Evolutionary conservation across 2,888 invertebrate species (phyloP), one percentile per base, ranked within the genome.

Genomic region (Drosophila histrio): DNA sequence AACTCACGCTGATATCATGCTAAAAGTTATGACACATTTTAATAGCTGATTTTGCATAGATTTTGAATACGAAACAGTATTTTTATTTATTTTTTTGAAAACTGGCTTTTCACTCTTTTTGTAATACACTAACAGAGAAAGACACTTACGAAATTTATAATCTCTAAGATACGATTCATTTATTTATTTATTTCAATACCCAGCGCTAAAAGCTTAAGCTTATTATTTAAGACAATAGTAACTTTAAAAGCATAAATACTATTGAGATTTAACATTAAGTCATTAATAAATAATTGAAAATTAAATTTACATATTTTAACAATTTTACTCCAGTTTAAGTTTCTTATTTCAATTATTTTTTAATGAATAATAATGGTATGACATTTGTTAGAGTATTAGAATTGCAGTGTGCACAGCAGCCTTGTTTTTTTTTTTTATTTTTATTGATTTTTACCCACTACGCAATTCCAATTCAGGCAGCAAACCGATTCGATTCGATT

Each of bases 381-480:
- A n/a, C n/a, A n/a, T n/a, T n/a, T n/a, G n/a, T n/a, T 24, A 59
- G 59, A 24, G 59, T 41, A 52, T 50, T 34, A 2, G 11, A 19
- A 13, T 24, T 8, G 13, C n/a, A 17, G 15, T 41, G 21, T 43
- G 41, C 13, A 3, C 1, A 28, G 11, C 47, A 47, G 52, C n/a
- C 13, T 9, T 15, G 6, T 7, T 30, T 0, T 9, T n/a, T 50
- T 8, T n/a, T 3, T 7, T 13, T 41, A 11, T 21, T 30, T 59
- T n/a, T 34, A 38, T 13, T 50, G 54, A 36, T 41, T 13, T 41
- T 60, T 34, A 39, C 26, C 75, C 53, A 69, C 73, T 67, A 67
- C 73, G 68, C 77, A 66, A 78, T 77, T 80, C 70, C 50, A 77
- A 75, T 77, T 72, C 77, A 72, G 63, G 53, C 73, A 58, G 50